phyloP scores from a whole-genome alignment of 2,113 vertebrate genomes.

The Crotalus viridis region DNA sequence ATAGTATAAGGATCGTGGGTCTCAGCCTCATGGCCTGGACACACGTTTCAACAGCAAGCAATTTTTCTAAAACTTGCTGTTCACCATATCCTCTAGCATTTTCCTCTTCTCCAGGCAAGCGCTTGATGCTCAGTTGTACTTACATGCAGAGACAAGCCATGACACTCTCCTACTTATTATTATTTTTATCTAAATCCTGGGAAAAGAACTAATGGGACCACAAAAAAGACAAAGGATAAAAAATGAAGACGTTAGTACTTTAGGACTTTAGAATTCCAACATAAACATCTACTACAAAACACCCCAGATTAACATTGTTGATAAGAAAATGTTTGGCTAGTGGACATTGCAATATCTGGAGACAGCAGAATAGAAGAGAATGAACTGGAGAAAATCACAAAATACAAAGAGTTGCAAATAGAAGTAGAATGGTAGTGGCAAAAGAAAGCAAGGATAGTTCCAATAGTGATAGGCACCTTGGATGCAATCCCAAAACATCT shows the following conservation, averaged over 20 bases:
- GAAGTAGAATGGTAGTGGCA: background rate
- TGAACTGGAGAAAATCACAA: background rate
- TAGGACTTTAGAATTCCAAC: background rate
- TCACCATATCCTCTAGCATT: constrained; percentile 37
- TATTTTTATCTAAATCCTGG: constrained; percentile 45
- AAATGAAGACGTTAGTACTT: background rate
- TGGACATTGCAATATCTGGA: background rate
- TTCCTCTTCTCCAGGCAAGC: constrained; percentile 38
- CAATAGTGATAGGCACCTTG: background rate
- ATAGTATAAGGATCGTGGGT: constrained; percentile 14
- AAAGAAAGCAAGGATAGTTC: background rate
- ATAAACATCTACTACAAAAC: background rate
- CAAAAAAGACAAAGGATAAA: background rate
- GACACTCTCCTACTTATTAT: constrained; percentile 47
- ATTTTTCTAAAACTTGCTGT: constrained; percentile 55
- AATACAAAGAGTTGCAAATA: background rate
- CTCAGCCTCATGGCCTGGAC: constrained; percentile 39
- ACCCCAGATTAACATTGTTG: background rate
- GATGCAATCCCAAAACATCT: background rate
- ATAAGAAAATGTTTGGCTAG: background rate
- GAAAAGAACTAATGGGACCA: background rate
- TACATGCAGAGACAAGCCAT: constrained; percentile 40
- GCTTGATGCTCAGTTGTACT: constrained; percentile 45
- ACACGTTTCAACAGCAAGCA: constrained; percentile 42
- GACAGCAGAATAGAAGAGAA: background rate